These are phyloP conservation scores for Anoplopoma fimbria DNA, from an alignment of 2,113 vertebrate genomes.

Conservation along the genomic window DNA sequence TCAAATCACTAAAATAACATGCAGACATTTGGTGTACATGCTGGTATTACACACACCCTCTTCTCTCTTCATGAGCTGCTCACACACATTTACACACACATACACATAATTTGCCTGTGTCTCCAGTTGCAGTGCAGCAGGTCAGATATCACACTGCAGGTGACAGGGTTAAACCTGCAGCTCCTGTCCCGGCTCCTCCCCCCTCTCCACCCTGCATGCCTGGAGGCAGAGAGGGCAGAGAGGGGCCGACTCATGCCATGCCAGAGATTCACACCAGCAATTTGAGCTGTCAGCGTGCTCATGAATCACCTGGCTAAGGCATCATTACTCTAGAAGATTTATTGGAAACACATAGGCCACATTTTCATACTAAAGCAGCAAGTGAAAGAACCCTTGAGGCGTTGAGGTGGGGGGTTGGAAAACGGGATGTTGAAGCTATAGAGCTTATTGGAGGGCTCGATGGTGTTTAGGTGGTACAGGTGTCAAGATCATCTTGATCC, in stretches of 20 bases:
- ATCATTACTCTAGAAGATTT: slow-evolving; percentile 84
- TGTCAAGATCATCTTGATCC: slow-evolving; percentile 10
- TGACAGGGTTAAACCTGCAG: slow-evolving; percentile 71
- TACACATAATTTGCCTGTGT: background rate
- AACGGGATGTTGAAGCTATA: slow-evolving; percentile 33
- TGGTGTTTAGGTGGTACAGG: background rate
- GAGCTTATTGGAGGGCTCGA: slow-evolving; percentile 14
- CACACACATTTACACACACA: background rate
- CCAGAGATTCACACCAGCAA: slow-evolving; percentile 85
- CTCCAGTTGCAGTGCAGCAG: slow-evolving; percentile 46
- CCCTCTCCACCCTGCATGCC: slow-evolving; percentile 58
- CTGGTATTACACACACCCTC: background rate
- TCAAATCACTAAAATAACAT: background rate
- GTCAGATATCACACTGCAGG: slow-evolving; percentile 56
- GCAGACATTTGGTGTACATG: background rate
- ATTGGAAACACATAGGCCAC: slow-evolving; percentile 80
- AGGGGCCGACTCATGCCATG: slow-evolving; percentile 78
- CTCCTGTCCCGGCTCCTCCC: slow-evolving; percentile 53
- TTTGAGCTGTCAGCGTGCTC: slow-evolving; percentile 84
- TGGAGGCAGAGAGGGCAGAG: slow-evolving; percentile 61
- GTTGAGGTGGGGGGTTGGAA: slow-evolving; percentile 21
- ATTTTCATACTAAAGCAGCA: slow-evolving; percentile 78
- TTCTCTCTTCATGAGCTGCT: background rate
- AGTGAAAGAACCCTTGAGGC: slow-evolving; percentile 66
- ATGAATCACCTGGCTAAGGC: slow-evolving; percentile 85